Conservation (phyloP, 2,888 invertebrate species). For the Vandiemenella viatica region DNA sequence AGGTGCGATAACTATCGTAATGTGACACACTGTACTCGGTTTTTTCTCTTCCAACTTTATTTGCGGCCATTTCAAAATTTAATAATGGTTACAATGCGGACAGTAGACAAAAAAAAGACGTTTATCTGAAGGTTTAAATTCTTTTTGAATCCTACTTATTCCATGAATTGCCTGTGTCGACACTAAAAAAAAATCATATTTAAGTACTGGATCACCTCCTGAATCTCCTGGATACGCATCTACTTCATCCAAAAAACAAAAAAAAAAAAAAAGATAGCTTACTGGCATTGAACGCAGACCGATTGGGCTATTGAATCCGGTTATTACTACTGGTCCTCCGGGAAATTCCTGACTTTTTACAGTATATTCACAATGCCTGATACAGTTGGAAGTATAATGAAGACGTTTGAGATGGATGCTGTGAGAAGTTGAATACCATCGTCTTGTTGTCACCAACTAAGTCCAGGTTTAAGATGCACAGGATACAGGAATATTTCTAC, state of each 20-base stretch:
- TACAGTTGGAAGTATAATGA: too few relatives aligned
- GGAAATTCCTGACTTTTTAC: not conserved
- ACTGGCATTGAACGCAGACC: not conserved
- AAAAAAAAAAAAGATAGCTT: constrained; percentile 1
- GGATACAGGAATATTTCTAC: too few relatives aligned
- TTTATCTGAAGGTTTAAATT: constrained; percentile 3
- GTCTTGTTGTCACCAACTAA: too few relatives aligned
- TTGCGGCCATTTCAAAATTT: constrained; percentile 1
- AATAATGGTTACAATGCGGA: constrained; percentile 1
- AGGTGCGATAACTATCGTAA: too few relatives aligned
- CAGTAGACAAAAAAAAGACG: not conserved
- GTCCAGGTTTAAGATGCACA: too few relatives aligned
- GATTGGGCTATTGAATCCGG: not conserved
- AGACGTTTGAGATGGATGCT: too few relatives aligned
- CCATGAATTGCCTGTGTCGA: constrained; percentile 1
- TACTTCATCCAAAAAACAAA: not conserved
- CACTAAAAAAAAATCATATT: constrained; percentile 3
- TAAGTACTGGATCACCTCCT: not conserved
- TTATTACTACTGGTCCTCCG: constrained; percentile 1
- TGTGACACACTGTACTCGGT: not conserved
- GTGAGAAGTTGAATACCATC: too few relatives aligned
- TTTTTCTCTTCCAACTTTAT: constrained; percentile 1
- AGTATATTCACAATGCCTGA: too few relatives aligned
- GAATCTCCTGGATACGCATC: constrained; percentile 2
- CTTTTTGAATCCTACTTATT: constrained; percentile 2